phyloP scores from a whole-genome alignment of 1,140 invertebrate species.

The Chionoecetes opilio region DNA sequence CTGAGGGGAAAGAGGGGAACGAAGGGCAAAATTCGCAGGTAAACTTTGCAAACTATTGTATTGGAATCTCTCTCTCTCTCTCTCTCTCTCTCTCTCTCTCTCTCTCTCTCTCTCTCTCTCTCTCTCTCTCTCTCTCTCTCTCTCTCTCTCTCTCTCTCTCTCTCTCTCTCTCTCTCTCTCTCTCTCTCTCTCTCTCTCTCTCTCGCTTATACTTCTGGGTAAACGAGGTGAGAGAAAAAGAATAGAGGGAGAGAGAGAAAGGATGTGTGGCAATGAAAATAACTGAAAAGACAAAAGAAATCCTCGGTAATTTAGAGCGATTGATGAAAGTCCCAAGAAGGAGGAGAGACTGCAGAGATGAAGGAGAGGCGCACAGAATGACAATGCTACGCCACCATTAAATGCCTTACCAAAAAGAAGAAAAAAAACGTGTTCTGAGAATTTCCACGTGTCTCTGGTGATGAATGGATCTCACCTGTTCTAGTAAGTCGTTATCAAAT shows the following conservation, averaged over 20 bases:
- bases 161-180: neutral
- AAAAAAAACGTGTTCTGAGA: neutral
- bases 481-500: too few relatives aligned
- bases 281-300: neutral
- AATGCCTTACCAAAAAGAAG: neutral
- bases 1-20: too few relatives aligned
- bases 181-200: constrained; percentile 1
- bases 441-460: neutral
- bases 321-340: constrained; percentile 17
- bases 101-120: too few relatives aligned
- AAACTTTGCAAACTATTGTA: constrained; percentile 14
- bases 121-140: neutral
- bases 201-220: neutral
- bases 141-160: neutral
- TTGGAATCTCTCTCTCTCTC: neutral
- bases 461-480: too few relatives aligned
- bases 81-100: too few relatives aligned
- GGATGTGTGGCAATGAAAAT: neutral
- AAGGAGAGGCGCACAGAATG: neutral
- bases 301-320: neutral
- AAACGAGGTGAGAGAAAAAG: neutral
- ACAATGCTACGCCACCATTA: neutral
- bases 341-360: neutral
- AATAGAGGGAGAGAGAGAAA: neutral
- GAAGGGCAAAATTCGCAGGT: too few relatives aligned